Conservation (phyloP, 2,113 vertebrate genomes). For the Caracal caracal region DNA sequence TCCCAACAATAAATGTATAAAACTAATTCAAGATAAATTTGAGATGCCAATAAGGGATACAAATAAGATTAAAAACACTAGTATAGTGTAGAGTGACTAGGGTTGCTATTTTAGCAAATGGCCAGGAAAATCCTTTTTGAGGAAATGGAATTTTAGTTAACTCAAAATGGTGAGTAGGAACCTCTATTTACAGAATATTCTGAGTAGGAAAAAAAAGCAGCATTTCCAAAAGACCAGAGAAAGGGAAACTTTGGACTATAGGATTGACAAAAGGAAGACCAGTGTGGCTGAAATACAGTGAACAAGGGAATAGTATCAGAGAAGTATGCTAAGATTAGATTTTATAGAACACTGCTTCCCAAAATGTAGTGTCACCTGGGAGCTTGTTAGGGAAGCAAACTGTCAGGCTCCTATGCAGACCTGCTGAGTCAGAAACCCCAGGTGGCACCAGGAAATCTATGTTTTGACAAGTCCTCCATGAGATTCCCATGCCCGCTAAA, state of each 20-base stretch:
- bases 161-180: not conserved
- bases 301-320: not conserved
- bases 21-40: not conserved
- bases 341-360: not conserved
- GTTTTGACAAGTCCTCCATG: not conserved
- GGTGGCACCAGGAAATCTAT: not conserved
- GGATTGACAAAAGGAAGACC: not conserved
- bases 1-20: not conserved
- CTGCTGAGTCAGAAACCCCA: not conserved
- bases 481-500: not conserved
- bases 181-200: not conserved
- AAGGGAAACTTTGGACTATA: not conserved
- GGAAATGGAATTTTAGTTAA: conserved; percentile 31
- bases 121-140: not conserved
- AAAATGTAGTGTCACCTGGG: not conserved
- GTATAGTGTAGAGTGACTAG: not conserved
- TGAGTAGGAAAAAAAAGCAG: not conserved
- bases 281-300: not conserved
- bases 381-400: not conserved
- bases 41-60: not conserved
- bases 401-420: not conserved
- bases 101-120: not conserved
- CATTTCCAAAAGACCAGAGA: not conserved
- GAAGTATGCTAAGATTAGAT: not conserved
- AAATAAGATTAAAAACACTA: not conserved